Evolutionary conservation across 1,140 invertebrate species (phyloP), one percentile per base, ranked within the genome.

Genomic region (Megalonaias nervosa): DNA sequence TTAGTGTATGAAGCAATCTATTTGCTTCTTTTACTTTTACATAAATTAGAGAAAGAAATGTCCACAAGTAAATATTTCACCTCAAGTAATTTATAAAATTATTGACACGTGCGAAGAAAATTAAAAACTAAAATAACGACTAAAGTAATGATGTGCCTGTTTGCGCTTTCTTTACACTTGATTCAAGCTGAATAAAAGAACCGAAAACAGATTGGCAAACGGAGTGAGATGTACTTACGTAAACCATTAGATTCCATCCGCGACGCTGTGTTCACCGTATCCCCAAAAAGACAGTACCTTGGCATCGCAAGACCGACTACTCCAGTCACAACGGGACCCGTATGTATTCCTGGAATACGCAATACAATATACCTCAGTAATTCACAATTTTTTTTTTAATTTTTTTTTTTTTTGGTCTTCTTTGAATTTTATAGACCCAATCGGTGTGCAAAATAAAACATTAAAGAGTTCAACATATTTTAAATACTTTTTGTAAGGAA

Each of bases 271-370:
- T 98, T 98, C 11, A 98, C 96, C 0, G 96, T 97, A 84, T 97
- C 96, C 0, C 96, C 96, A 86, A 89, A 90, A 1, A 98, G 90
- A 89, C 96, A 97, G 87, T 97, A 98, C 67, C 96, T 92, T 0
- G 96, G 96, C 96, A 97, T 97, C 89, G 96, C 96, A 23, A 95
- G 89, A 0, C 96, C 96, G 0, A 98, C 96, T 0, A 97, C 96
- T 13, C 96, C 96, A 0, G 96, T 95, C 84, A 97, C 96, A 57
- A 97, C 96, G 23, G 96, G 95, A 26, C 96, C 96, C 93, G 84
- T 86, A 89, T 89, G 84, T 21, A 87, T 86, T 21, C 86, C 85
- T 84, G 67, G 0, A 75, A 71, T 64, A 31, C 61, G 68, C 71
- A 68, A 19, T 57, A 48, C 75, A 21, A n/a, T 59, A 21, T 31